Evolutionary conservation across 2,113 vertebrate species (phyloP).

Genomic region (Vireo altiloquus): DNA sequence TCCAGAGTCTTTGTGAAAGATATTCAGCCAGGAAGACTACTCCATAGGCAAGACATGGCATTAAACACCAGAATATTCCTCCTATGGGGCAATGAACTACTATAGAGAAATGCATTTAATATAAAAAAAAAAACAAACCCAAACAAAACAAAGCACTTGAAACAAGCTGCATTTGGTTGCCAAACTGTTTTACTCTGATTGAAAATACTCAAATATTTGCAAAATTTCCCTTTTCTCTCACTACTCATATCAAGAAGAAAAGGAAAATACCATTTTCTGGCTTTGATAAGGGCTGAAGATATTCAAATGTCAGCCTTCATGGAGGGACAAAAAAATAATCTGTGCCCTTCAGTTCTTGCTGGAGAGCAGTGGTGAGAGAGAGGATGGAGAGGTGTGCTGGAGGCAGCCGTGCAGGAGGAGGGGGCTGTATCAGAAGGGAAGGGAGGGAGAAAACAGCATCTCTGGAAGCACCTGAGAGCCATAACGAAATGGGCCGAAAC

Average conservation of each 20-base stretch:
- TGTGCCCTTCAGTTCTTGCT: accelerated
- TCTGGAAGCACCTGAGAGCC: not conserved
- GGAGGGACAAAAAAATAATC: not conserved
- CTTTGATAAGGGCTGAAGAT: not conserved
- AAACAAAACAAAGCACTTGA: not conserved
- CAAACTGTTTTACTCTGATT: not conserved
- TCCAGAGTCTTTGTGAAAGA: not conserved
- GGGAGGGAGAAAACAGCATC: not conserved
- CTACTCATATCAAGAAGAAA: not conserved
- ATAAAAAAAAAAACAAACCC: not conserved
- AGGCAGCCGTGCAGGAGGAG: not conserved
- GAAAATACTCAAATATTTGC: not conserved
- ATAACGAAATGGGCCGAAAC: not conserved
- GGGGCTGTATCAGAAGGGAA: not conserved
- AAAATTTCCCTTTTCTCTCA: not conserved
- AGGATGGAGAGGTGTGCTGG: not conserved
- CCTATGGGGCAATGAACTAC: accelerated
- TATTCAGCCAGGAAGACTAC: accelerated
- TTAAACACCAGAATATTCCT: not conserved
- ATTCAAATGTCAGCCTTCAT: not conserved
- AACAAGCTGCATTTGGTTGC: not conserved
- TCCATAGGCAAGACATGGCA: not conserved
- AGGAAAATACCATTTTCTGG: not conserved
- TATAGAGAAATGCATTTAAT: not conserved
- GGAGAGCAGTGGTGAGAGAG: accelerated